A percentile compares a stretch with the other conserved stretches of the same genome.
These are phyloP conservation scores for Magallana ariakensis DNA, from an alignment of 1,140 invertebrate genomes.

Conservation along the genomic window DNA sequence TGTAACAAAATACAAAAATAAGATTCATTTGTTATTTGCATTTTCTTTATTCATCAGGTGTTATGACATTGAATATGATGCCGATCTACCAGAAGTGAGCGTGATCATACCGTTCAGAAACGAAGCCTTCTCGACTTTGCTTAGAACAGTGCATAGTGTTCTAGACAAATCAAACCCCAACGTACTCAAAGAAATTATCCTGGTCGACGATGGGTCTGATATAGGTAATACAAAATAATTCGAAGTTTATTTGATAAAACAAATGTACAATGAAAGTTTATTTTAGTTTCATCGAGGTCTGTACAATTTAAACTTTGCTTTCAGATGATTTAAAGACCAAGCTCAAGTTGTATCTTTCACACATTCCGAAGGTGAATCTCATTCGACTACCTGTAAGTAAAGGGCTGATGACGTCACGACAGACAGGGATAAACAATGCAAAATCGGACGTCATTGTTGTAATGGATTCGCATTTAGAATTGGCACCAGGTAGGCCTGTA, in stretches of 20 bases:
- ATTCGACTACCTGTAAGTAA: slow-evolving; percentile 41
- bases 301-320: neutral
- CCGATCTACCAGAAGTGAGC: slow-evolving; percentile 91
- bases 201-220: slow-evolving; percentile 96
- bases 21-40: no score
- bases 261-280: neutral
- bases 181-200: slow-evolving; percentile 92
- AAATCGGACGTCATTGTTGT: slow-evolving; percentile 94
- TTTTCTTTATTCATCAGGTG: slow-evolving; percentile 55
- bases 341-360: slow-evolving; percentile 40
- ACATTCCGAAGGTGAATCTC: slow-evolving; percentile 44
- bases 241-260: neutral
- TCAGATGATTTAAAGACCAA: slow-evolving; percentile 36
- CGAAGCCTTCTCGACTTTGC: slow-evolving; percentile 91
- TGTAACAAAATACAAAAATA: no score
- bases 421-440: slow-evolving; percentile 86
- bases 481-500: neutral
- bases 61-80: slow-evolving; percentile 54
- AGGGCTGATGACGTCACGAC: slow-evolving; percentile 49
- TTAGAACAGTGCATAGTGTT: slow-evolving; percentile 93
- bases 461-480: slow-evolving; percentile 96
- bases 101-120: slow-evolving; percentile 94
- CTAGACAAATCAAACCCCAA: slow-evolving; percentile 88
- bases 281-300: neutral
- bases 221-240: slow-evolving; percentile 86